Evolutionary conservation across 2,797 vertebrate genomes (phyloP), one percentile per base, ranked within the genome.

Genomic region (Acridotheres tristis): DNA sequence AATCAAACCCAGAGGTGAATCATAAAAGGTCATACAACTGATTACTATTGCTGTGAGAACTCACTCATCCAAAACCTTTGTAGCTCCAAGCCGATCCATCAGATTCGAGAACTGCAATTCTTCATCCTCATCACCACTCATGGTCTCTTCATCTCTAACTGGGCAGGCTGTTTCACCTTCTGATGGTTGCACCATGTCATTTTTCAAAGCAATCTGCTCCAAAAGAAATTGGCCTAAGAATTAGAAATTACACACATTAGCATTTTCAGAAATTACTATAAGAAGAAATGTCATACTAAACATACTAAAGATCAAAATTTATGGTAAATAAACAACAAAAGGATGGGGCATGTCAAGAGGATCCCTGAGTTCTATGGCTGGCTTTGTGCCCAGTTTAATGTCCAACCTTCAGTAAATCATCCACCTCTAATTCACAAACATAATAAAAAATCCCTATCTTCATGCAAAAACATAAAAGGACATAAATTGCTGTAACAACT

Each of bases 11-110:
- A 83, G 30, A 75, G 13, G 40, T 68, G 42, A 89, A 89, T 36
- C 30, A 51, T 29, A 29, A 38, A 83, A 71, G 45, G 53, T 36
- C 50, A 54, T 29, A 61, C 22, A 72, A 40, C 32, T 62, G 53
- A 57, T 43, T 61, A 54, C 23, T 81, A 21, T 6, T 72, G 40
- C 30, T 67, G n/a, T 2, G 8, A 85, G 69, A 55, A 96, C 94
- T 99, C 97, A 99, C 99, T 99, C 98, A 96, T 99, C 98, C 93
- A 99, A 98, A 91, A 98, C 88, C 4, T 95, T 98, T 84, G 97
- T 98, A 63, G 98, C 98, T 81, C 99, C 99, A 8, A 99, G 98
- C 38, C 84, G 98, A 75, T 99, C 98, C 98, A 99, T 98, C 21
- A 99, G 98, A 97, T 97, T 97, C 89, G 97, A 96, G 94, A 99